Conservation (phyloP, 2,113 vertebrate species). For the Pantherophis guttatus region DNA sequence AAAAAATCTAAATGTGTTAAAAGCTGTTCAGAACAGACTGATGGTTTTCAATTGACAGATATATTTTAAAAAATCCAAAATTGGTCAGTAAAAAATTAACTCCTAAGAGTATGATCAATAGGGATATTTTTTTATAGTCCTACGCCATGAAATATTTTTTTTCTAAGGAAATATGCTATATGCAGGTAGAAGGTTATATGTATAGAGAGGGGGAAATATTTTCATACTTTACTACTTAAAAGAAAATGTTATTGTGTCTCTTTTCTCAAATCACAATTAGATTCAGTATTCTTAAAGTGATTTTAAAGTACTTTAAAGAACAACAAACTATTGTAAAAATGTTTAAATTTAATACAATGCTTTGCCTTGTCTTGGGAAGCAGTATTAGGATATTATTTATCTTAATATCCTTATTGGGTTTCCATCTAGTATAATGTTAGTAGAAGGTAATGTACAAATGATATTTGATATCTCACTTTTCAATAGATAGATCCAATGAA, state of each 20-base stretch:
- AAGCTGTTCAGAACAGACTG: slow-evolving; percentile 69
- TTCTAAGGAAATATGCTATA: neutral
- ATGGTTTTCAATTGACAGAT: slow-evolving; percentile 62
- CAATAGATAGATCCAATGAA: neutral
- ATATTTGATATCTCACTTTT: neutral
- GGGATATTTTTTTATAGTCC: neutral
- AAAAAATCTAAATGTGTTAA: slow-evolving; percentile 69
- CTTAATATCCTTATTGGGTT: neutral
- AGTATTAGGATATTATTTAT: slow-evolving; percentile 11
- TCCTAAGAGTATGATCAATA: neutral
- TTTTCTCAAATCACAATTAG: slow-evolving; percentile 41
- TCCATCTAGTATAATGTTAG: slow-evolving; percentile 13
- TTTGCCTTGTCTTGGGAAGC: neutral
- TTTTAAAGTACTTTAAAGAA: slow-evolving; percentile 33
- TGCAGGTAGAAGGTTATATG: neutral
- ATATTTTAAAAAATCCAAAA: slow-evolving; percentile 52
- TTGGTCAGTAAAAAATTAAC: slow-evolving; percentile 56
- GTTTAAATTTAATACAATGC: neutral
- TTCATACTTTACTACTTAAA: slow-evolving; percentile 26
- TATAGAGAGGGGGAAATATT: neutral
- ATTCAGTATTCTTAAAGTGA: slow-evolving; percentile 28
- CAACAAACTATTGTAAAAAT: slow-evolving; percentile 12
- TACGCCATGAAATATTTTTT: neutral
- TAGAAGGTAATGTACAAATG: slow-evolving; percentile 4
- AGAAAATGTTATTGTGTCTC: slow-evolving; percentile 10